A percentile compares a stretch with the other conserved stretches of the same genome.
Conservation (phyloP, 2,888 invertebrate genomes). For the Heliconius sara region DNA sequence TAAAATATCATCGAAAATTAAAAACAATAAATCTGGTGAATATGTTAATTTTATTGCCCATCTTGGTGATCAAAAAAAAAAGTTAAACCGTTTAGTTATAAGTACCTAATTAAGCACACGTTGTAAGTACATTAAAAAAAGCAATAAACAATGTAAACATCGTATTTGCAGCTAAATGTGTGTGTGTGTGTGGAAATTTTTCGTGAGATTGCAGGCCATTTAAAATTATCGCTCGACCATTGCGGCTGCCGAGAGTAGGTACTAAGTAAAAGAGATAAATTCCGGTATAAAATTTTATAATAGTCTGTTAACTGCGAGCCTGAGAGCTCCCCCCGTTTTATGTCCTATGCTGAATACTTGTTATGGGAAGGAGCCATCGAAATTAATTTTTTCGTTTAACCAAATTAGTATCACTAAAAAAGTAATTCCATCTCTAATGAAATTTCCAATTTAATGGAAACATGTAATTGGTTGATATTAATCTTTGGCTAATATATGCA, state of each 20-base stretch:
- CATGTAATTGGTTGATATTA: constrained; percentile 36
- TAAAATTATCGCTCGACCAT: constrained; percentile 51
- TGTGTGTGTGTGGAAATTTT: constrained; percentile 38
- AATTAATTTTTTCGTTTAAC: constrained; percentile 46
- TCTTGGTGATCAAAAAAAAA: constrained; percentile 1
- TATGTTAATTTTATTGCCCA: not conserved
- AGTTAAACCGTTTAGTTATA: not conserved
- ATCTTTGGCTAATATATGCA: constrained; percentile 35
- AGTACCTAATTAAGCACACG: not conserved
- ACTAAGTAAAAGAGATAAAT: constrained; percentile 54
- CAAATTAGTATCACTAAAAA: constrained; percentile 36
- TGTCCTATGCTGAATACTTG: constrained; percentile 50
- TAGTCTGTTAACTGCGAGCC: constrained; percentile 55
- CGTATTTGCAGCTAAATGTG: constrained; percentile 32
- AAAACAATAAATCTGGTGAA: too few relatives aligned
- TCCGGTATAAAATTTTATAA: constrained; percentile 56
- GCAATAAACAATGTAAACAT: constrained; percentile 14
- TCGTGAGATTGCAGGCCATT: constrained; percentile 50
- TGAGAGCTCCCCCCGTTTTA: constrained; percentile 52
- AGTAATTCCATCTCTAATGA: constrained; percentile 6
- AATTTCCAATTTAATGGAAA: constrained; percentile 25
- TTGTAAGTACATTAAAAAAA: not conserved
- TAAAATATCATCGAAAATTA: not conserved
- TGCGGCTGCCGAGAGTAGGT: constrained; percentile 48
- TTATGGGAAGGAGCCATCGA: constrained; percentile 48